Evolutionary conservation across 2,797 vertebrate species (phyloP).

Genomic region (Eulemur mongoz): DNA sequence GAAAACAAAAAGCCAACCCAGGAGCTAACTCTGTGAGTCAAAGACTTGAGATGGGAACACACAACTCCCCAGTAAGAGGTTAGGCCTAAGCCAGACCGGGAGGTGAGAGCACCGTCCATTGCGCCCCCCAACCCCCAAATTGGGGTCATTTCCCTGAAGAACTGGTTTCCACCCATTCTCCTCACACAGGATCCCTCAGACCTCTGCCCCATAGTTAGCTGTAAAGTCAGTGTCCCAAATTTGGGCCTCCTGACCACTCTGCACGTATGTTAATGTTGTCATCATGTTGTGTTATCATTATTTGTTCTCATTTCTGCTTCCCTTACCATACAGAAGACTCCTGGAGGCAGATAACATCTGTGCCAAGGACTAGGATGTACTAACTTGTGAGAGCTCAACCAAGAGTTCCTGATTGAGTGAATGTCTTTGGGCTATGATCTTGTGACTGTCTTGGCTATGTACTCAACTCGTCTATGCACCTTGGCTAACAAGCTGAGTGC

Average conservation of each 20-base stretch:
- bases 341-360: not conserved
- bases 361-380: not conserved
- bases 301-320: not conserved
- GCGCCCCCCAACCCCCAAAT: not conserved
- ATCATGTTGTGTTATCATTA: not conserved
- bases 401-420: not conserved
- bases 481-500: not conserved
- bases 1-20: conserved; percentile 54
- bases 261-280: not conserved
- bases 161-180: not conserved
- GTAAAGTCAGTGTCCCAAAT: not conserved
- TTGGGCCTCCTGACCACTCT: not conserved
- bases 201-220: not conserved
- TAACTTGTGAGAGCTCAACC: not conserved
- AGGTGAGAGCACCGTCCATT: rapidly evolving
- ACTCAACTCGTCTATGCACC: not conserved
- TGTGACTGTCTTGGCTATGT: not conserved
- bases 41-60: not conserved
- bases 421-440: not conserved
- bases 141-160: not conserved
- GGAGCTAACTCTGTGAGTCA: not conserved
- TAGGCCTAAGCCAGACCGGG: not conserved
- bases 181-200: not conserved
- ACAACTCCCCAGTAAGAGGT: not conserved
- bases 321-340: not conserved